Conservation (phyloP, 2,113 vertebrate species). For the Zingel zingel region DNA sequence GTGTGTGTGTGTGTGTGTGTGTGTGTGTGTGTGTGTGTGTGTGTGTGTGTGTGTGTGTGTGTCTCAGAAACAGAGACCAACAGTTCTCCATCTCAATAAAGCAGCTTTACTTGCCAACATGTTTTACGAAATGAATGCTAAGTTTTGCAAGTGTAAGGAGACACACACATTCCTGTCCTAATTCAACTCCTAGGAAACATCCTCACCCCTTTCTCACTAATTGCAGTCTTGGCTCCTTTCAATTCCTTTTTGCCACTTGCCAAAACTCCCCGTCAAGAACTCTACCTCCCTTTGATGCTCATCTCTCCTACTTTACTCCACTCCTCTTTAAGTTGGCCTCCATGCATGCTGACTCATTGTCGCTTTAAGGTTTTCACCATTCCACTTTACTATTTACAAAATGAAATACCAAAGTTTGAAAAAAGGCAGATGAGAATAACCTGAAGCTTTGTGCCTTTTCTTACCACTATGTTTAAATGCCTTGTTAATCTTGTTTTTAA, state of each 20-base stretch:
- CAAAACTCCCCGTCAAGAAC: neutral
- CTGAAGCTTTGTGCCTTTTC: neutral
- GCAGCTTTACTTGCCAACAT: constrained; percentile 29
- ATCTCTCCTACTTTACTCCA: neutral
- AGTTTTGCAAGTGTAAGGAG: constrained; percentile 25
- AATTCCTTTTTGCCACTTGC: constrained; percentile 14
- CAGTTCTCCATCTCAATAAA: constrained; percentile 30
- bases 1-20: neutral
- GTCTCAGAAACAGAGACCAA: neutral
- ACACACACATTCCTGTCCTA: constrained; percentile 39
- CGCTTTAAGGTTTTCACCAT: neutral
- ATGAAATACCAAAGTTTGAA: neutral
- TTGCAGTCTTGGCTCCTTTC: constrained; percentile 25
- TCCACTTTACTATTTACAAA: neutral
- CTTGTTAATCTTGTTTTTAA: neutral
- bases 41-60: neutral
- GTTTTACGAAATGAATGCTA: constrained; percentile 35
- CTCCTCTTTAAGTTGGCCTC: neutral
- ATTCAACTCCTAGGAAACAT: constrained; percentile 60
- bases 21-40: neutral
- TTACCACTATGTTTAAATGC: neutral
- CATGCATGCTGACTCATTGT: constrained; percentile 4
- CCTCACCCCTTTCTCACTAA: constrained; percentile 14
- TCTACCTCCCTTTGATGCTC: neutral
- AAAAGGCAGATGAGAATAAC: neutral